Evolutionary conservation across 2,888 invertebrate genomes (phyloP).

Genomic region (Xestia rhomboidea): DNA sequence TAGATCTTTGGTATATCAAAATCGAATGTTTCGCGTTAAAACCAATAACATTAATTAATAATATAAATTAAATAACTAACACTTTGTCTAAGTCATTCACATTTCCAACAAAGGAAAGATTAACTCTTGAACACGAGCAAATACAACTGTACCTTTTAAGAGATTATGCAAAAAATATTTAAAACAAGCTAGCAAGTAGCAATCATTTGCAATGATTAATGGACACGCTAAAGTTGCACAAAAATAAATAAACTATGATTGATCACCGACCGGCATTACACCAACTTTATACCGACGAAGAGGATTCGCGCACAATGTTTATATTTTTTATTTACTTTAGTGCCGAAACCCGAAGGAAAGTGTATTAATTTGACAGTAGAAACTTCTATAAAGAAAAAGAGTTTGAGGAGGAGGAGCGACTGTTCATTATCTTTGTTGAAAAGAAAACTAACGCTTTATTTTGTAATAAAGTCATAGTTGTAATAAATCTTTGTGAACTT

Average conservation of each 20-base stretch:
- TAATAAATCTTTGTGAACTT: background rate
- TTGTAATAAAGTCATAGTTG: background rate
- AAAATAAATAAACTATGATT: slow-evolving; percentile 60
- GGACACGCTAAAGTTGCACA: slow-evolving; percentile 55
- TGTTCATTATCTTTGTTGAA: background rate
- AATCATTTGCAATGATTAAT: slow-evolving; percentile 62
- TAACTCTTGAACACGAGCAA: slow-evolving; percentile 9
- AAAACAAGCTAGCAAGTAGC: slow-evolving; percentile 40
- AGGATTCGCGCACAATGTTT: slow-evolving; percentile 20
- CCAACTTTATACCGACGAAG: slow-evolving; percentile 24
- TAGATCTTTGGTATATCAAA: background rate
- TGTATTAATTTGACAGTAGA: slow-evolving; percentile 17
- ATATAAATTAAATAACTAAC: background rate
- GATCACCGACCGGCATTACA: slow-evolving; percentile 36
- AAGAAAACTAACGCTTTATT: background rate
- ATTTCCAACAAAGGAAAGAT: background rate
- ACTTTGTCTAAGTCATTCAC: background rate
- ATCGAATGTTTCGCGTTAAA: background rate
- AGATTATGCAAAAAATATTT: slow-evolving; percentile 50
- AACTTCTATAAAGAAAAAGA: slow-evolving; percentile 8
- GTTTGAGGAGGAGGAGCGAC: background rate
- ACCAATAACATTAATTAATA: too few relatives aligned
- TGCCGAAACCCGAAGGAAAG: slow-evolving; percentile 12
- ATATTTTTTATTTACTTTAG: slow-evolving; percentile 26
- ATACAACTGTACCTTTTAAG: slow-evolving; percentile 37